phyloP scores from a whole-genome alignment of 35 echinoderm and acorn worm genomes.

The Apostichopus japonicus region DNA sequence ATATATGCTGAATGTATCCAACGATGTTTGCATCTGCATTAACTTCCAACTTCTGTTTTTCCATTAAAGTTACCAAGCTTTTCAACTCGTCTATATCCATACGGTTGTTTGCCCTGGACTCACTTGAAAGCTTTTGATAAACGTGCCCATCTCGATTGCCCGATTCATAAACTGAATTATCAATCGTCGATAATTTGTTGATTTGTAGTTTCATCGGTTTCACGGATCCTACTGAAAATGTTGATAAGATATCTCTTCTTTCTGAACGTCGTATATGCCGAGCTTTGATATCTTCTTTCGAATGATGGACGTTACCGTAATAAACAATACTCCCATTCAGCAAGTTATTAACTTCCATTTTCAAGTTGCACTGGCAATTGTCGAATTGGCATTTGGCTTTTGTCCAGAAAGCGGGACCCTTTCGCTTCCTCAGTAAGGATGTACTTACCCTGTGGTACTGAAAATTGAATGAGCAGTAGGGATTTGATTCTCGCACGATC shows the following conservation, averaged over 20 bases:
- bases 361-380: slow-evolving; percentile 9
- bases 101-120: slow-evolving; percentile 36
- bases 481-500: slow-evolving; percentile 12
- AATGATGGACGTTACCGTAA: slow-evolving; percentile 27
- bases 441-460: slow-evolving; percentile 30
- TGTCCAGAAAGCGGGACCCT: background rate
- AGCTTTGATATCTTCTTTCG: background rate
- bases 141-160: slow-evolving; percentile 14
- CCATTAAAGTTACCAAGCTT: slow-evolving; percentile 3
- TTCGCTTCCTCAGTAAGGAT: background rate
- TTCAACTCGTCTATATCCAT: slow-evolving; percentile 34
- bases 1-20: slow-evolving; percentile 44
- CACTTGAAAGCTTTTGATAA: slow-evolving; percentile 39
- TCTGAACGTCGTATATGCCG: background rate
- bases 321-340: slow-evolving; percentile 22
- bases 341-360: background rate
- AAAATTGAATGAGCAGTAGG: slow-evolving; percentile 43
- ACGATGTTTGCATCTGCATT: background rate
- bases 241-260: background rate
- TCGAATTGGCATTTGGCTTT: slow-evolving; percentile 29
- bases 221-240: slow-evolving; percentile 26
- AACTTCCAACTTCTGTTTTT: background rate
- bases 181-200: background rate
- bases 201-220: slow-evolving; percentile 47
- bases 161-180: background rate